A percentile compares a stretch with the other conserved stretches of the same genome.
Evolutionary conservation across 1,140 invertebrate species (phyloP).

Genomic region (Triops longicaudatus): DNA sequence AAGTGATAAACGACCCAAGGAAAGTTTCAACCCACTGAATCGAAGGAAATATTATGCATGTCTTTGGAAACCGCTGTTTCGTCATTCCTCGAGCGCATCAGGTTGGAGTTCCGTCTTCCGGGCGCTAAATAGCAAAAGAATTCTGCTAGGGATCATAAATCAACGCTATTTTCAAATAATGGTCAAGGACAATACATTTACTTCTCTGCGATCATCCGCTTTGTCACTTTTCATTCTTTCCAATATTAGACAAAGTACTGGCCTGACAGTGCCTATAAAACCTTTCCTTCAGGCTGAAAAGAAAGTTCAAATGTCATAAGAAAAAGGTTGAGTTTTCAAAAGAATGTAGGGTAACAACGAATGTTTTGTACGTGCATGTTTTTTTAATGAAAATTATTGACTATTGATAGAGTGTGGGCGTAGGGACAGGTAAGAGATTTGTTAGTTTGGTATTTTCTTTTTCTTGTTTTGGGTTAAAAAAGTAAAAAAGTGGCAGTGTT

Average conservation of each 20-base stretch:
- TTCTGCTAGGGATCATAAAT: not conserved
- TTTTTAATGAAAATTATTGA: not conserved
- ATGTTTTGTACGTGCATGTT: not conserved
- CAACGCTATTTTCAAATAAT: not conserved
- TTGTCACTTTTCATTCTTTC: not conserved
- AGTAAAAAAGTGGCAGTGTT: not conserved
- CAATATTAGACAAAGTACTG: too few species aligned
- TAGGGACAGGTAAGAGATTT: not conserved
- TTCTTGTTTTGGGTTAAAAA: not conserved
- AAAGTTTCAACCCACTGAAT: not conserved
- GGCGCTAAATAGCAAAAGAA: not conserved
- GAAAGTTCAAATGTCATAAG: not conserved
- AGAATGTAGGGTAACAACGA: not conserved
- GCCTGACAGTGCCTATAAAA: too few species aligned
- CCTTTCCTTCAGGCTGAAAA: not conserved
- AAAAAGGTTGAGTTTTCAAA: not conserved
- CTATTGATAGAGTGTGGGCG: not conserved
- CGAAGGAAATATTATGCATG: not conserved
- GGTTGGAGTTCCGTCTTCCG: not conserved
- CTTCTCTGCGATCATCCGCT: not conserved
- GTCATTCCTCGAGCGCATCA: conserved; percentile 5
- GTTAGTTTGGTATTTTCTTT: not conserved
- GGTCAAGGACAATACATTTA: not conserved
- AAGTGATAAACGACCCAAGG: not conserved
- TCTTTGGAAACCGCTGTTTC: not conserved